A percentile compares a stretch with the other conserved stretches of the same genome.
Evolutionary conservation across 2,797 vertebrate genomes (phyloP).

Genomic region (Toxotes lorentzi): DNA sequence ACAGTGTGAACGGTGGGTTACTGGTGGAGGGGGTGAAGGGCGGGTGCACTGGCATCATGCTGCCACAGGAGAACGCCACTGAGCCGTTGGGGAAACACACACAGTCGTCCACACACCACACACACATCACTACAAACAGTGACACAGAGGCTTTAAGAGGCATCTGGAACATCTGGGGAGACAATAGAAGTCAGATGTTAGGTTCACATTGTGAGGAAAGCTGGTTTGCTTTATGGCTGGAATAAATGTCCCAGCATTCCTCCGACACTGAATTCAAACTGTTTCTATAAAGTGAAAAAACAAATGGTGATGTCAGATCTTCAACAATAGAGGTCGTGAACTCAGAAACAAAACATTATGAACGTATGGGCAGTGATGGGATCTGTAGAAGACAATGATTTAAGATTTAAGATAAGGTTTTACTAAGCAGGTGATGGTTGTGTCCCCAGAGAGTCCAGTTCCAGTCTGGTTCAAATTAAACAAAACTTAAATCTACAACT

Average conservation of each 20-base stretch:
- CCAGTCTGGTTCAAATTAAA: not conserved
- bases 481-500: not conserved
- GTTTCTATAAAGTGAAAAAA: no score
- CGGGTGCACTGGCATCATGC: constrained; percentile 52
- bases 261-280: no score
- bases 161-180: constrained; percentile 46
- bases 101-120: constrained; percentile 21
- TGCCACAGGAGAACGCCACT: constrained; percentile 59
- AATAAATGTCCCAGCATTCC: not conserved
- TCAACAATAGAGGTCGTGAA: no score
- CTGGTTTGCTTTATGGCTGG: no score
- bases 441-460: not conserved
- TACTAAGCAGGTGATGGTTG: not conserved
- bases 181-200: not conserved
- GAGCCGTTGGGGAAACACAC: constrained; percentile 62
- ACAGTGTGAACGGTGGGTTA: constrained; percentile 55
- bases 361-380: not conserved
- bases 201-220: not conserved
- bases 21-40: constrained; percentile 31
- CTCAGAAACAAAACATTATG: not conserved
- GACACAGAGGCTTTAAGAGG: not conserved
- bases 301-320: no score
- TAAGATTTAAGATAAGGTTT: not conserved
- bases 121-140: constrained; percentile 16
- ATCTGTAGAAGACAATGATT: not conserved